Evolutionary conservation across 2,888 invertebrate species (phyloP).

Genomic region (Parelbella ahira): DNA sequence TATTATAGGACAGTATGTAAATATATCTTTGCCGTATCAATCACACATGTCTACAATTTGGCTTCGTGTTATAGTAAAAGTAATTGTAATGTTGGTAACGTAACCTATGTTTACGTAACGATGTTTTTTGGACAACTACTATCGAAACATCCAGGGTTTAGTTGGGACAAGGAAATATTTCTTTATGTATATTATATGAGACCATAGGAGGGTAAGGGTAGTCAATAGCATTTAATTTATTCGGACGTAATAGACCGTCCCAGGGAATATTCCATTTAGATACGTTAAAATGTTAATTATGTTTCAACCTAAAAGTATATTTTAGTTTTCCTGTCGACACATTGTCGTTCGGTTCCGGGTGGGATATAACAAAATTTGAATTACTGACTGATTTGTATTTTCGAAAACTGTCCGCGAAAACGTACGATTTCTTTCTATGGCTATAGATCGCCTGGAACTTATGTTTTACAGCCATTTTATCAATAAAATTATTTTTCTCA

Average conservation of each 20-base stretch:
- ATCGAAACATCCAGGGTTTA: constrained; percentile 42
- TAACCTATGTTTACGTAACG: constrained; percentile 41
- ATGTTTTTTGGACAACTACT: constrained; percentile 62
- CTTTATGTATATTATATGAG: constrained; percentile 43
- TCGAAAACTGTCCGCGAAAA: constrained; percentile 62
- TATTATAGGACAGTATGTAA: constrained; percentile 35
- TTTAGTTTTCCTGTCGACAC: constrained; percentile 56
- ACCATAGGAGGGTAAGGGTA: constrained; percentile 42
- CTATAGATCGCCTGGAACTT: constrained; percentile 64
- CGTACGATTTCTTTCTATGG: constrained; percentile 60
- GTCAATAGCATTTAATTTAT: constrained; percentile 33
- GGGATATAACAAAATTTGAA: constrained; percentile 65
- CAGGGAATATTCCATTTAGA: not conserved
- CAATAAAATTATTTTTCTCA: constrained; percentile 66
- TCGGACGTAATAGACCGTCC: constrained; percentile 33
- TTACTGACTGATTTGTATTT: constrained; percentile 65
- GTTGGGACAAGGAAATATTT: constrained; percentile 59
- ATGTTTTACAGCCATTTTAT: constrained; percentile 66
- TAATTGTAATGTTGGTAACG: too few species aligned
- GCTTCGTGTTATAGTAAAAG: constrained; percentile 43
- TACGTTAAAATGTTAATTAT: constrained; percentile 42
- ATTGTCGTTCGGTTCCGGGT: constrained; percentile 48
- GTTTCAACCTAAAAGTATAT: constrained; percentile 70
- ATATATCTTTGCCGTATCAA: constrained; percentile 53
- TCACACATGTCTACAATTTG: constrained; percentile 69